Evolutionary conservation across 1,140 invertebrate genomes (phyloP).

Genomic region (Branchinecta lynchi): DNA sequence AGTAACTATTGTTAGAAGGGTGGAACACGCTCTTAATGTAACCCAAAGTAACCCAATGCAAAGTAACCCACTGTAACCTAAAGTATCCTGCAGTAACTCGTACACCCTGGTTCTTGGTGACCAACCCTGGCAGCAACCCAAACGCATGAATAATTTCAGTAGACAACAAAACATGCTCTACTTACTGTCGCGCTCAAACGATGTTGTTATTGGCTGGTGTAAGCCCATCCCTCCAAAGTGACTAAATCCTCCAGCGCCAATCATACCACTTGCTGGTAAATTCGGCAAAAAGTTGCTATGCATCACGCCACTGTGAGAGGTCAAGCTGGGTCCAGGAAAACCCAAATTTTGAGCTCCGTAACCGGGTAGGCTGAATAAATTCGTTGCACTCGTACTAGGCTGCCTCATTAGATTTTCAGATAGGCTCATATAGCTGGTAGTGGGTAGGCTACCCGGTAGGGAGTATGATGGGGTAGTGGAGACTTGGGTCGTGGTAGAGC

Average conservation of each 20-base stretch:
- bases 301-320: neutral
- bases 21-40: no score
- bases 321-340: neutral
- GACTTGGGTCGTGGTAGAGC: neutral
- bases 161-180: neutral
- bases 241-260: neutral
- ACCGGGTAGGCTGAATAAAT: neutral
- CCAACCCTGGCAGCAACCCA: no score
- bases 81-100: no score
- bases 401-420: neutral
- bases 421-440: neutral
- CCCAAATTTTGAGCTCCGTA: neutral
- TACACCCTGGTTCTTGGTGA: no score
- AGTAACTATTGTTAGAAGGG: no score
- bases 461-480: neutral
- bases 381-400: neutral
- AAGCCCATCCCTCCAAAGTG: neutral
- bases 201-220: neutral
- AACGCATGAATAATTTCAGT: neutral
- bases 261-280: neutral
- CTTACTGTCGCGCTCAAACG: neutral
- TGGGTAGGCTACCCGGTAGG: neutral
- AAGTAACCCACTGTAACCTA: no score
- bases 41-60: no score
- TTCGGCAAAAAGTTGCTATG: neutral